A percentile compares a stretch with the other conserved stretches of the same genome.
phyloP scores from a whole-genome alignment of 2,888 invertebrate species.

The Mechanitis mazaeus region DNA sequence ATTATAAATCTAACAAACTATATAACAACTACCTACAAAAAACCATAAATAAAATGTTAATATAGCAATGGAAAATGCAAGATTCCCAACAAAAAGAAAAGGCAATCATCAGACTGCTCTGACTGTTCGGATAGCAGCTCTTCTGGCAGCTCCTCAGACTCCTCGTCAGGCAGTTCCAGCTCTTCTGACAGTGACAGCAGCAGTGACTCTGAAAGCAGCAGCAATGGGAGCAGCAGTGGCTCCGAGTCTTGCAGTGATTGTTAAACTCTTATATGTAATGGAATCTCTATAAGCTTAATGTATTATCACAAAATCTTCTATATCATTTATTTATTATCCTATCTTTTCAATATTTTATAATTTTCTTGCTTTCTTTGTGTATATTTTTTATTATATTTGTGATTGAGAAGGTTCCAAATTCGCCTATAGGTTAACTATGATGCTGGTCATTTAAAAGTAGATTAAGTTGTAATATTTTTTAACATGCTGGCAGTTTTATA shows the following conservation, averaged over 20 bases:
- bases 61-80: slow-evolving; percentile 59
- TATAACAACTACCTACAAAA: not conserved
- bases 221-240: slow-evolving; percentile 40
- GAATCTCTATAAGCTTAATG: slow-evolving; percentile 11
- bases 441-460: slow-evolving; percentile 42
- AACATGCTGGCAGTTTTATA: slow-evolving; percentile 23
- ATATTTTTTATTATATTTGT: slow-evolving; percentile 17
- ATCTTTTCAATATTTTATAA: slow-evolving; percentile 4
- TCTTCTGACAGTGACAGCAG: slow-evolving; percentile 52
- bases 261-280: slow-evolving; percentile 25
- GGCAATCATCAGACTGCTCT: slow-evolving; percentile 44
- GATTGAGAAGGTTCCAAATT: slow-evolving; percentile 18
- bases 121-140: slow-evolving; percentile 54
- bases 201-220: slow-evolving; percentile 46
- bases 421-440: slow-evolving; percentile 34
- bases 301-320: slow-evolving; percentile 8
- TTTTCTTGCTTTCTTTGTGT: slow-evolving; percentile 8
- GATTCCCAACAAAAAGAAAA: slow-evolving; percentile 62
- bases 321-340: slow-evolving; percentile 7
- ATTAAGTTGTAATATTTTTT: slow-evolving; percentile 22
- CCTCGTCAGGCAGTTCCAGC: slow-evolving; percentile 49
- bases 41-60: not conserved
- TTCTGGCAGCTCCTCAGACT: slow-evolving; percentile 52
- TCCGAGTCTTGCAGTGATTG: slow-evolving; percentile 50
- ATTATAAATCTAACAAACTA: not conserved